Evolutionary conservation across 2,888 invertebrate species (phyloP).

Genomic region (Troides helena): DNA sequence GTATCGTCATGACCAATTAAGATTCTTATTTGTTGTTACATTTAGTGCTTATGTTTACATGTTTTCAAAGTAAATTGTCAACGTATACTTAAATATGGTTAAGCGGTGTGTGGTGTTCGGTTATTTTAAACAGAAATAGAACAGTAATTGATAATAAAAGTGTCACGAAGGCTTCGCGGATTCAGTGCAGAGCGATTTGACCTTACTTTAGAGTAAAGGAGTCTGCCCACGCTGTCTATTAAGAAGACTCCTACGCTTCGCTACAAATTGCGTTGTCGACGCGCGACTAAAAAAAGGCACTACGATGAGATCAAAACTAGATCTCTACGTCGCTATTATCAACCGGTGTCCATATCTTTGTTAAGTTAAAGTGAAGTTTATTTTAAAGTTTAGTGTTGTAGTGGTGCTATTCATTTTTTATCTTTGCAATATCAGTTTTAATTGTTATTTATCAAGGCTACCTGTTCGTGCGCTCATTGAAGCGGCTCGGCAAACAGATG

Average conservation of each 20-base stretch:
- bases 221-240: slow-evolving; percentile 71
- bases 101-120: slow-evolving; percentile 48
- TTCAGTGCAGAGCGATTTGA: slow-evolving; percentile 54
- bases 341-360: slow-evolving; percentile 33
- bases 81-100: slow-evolving; percentile 41
- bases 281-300: slow-evolving; percentile 41
- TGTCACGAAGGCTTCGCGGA: slow-evolving; percentile 47
- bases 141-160: slow-evolving; percentile 42
- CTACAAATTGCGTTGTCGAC: slow-evolving; percentile 49
- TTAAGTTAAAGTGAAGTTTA: slow-evolving; percentile 32
- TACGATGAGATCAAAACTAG: slow-evolving; percentile 54
- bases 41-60: slow-evolving; percentile 72
- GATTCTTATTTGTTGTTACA: slow-evolving; percentile 56
- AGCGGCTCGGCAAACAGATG: slow-evolving; percentile 36
- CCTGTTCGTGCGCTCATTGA: slow-evolving; percentile 35
- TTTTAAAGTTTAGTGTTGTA: slow-evolving; percentile 29
- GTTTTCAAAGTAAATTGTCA: slow-evolving; percentile 43
- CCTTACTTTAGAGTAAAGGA: slow-evolving; percentile 64
- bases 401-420: slow-evolving; percentile 32
- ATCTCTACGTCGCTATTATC: slow-evolving; percentile 39
- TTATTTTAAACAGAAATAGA: slow-evolving; percentile 49
- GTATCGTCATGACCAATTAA: slow-evolving; percentile 46
- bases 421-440: slow-evolving; percentile 41
- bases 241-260: slow-evolving; percentile 70
- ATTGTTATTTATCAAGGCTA: slow-evolving; percentile 54